Base-by-base conservation (phyloP, 2,797 vertebrate species). In the Lophius americanus region DNA sequence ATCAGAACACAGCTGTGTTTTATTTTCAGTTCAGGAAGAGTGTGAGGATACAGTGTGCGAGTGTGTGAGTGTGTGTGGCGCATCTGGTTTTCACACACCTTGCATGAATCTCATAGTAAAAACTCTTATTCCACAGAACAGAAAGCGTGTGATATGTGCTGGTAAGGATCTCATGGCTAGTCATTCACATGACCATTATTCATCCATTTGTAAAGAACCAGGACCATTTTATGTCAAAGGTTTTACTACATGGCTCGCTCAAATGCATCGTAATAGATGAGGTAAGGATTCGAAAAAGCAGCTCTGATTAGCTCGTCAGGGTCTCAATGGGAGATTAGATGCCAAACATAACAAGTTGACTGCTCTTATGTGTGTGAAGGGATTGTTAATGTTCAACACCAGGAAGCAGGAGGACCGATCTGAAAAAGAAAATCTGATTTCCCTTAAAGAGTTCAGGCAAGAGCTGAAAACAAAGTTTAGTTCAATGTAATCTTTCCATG, bases 1-100 rank as follows among this genome's bases (percentile, higher is more conserved):
- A 87, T 81, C 71, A 87, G 79, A 90, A 89, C 76, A 90, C 91
- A 91, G 90, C 92, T 93, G 91, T 9, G 43, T 84, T 92, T 92
- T 61, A 90, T 93, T 92, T 85, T 73, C 61, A 73, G 50, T 78
- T 76, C 85, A 89, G 88, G 86, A 88, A 90, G 81, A 75, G 79
- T 81, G 77, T 70, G 75, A 43, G 51, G 66, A 76, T 66, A 60
- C n/a, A 69, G 9, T 7, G 55, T 52, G 63, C 53, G 60, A 42
- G 60, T 49, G 65, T 68, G 14, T 59, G 63, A 51, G 38, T 53
- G 48, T 35, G 14, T 43, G 67, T 13, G 46, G 23, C 23, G 23
- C 23, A 23, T 23, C 23, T 23, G 23, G 38, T 71, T 75, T 80
- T 81, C 51, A 64, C 75, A 68, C 83, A 87, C 82, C 84, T 90